Percentiles rank a stretch among this genome's conserved stretches.
phyloP scores from a whole-genome alignment of 2,113 vertebrate species.

The Ctenodactylus gundi region DNA sequence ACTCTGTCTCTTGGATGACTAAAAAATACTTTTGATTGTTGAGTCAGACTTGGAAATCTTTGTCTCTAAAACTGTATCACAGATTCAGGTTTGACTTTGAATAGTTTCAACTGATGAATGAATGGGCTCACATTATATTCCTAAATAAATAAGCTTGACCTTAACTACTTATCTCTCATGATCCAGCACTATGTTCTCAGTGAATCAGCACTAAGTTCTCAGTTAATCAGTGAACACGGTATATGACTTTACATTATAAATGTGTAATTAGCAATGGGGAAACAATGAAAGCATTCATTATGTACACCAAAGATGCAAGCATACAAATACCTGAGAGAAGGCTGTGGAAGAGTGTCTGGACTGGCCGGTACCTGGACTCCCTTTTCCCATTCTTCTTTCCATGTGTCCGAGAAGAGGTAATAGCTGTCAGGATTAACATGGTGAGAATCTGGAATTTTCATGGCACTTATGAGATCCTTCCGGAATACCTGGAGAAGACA shows the following conservation, averaged over 20 bases:
- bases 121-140: neutral
- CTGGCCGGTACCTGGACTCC: constrained; percentile 96
- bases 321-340: constrained; percentile 90
- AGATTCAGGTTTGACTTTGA: constrained; percentile 37
- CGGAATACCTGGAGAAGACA: constrained; percentile 91
- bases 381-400: constrained; percentile 99
- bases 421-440: constrained; percentile 94
- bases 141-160: constrained; percentile 29
- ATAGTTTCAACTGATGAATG: constrained; percentile 39
- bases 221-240: constrained; percentile 34
- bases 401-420: constrained; percentile 95
- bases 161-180: constrained; percentile 19
- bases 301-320: constrained; percentile 29
- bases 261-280: neutral
- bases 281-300: constrained; percentile 5
- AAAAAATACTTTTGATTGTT: constrained; percentile 39
- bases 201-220: neutral
- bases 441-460: constrained; percentile 98
- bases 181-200: neutral
- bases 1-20: constrained; percentile 40
- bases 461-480: constrained; percentile 99
- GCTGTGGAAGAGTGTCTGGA: constrained; percentile 92
- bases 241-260: constrained; percentile 35
- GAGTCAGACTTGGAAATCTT: constrained; percentile 53
- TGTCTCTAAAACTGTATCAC: constrained; percentile 29